Evolutionary conservation across 2,888 invertebrate genomes (phyloP), one percentile per base, ranked within the genome.

Genomic region (Tipula lateralis): DNA sequence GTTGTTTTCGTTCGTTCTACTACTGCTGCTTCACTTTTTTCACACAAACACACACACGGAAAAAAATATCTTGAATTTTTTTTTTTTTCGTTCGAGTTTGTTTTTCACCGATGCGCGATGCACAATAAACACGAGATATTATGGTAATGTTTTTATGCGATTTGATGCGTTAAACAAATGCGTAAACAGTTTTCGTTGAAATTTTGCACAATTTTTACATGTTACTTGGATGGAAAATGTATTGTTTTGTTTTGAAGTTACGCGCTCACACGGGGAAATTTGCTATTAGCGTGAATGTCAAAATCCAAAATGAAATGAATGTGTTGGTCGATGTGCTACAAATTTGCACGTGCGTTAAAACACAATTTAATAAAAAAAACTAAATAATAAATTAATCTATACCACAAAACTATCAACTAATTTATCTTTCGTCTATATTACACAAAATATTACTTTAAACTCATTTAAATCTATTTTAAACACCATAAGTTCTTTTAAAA

Each of bases 1-100:
- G 16, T 50, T 39, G 83, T 83, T 83, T 29, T 19, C 44, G 29
- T 44, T 83, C 80, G 32, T 32, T 50, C 24, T 24, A 12, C 85
- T 84, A 84, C 85, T 83, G 83, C 34, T 83, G 36, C 66, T 66
- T 66, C 66, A 66, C 66, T 66, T 66, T 66, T 66, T 66, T 66
- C 66, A 66, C 66, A 66, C 66, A 66, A 66, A 66, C 66, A 66
- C 66, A 66, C 66, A 66, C 66, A 66, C 66, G 66, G 66, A 66
- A 66, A 66, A 32, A 66, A 66, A 66, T 66, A 9, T 66, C 66
- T 66, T 24, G 13, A 24, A 66, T 66, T 66, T 66, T 66, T 66
- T 66, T 66, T 66, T 66, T 66, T 66, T 19, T 66, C 66, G 66
- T 66, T 66, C 24, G 66, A 66, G 66, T 66, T 66, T 66, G 24